Conservation (phyloP, 1,140 invertebrate species). For the Metopolophium dirhodum region DNA sequence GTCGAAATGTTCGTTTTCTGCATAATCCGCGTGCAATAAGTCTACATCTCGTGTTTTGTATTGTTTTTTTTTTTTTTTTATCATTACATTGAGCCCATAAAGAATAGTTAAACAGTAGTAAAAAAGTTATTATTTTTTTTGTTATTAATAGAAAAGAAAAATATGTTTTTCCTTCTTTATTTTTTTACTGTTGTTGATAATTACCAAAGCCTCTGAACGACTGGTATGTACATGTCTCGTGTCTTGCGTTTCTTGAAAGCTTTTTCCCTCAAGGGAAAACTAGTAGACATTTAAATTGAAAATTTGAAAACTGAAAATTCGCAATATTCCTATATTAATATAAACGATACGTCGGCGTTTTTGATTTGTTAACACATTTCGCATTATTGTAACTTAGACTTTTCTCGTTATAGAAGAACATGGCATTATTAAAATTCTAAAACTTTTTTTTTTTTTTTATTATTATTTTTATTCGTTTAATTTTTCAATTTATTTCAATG, state of each 20-base stretch:
- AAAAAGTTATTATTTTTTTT: neutral
- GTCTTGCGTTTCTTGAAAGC: neutral
- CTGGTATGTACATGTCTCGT: neutral
- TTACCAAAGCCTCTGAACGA: neutral
- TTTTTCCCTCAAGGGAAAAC: neutral
- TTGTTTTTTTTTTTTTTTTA: neutral
- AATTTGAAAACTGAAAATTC: neutral
- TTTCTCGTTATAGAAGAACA: neutral
- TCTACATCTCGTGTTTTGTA: neutral
- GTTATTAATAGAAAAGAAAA: neutral
- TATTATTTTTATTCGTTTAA: neutral
- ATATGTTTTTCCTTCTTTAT: neutral
- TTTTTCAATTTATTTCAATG: conserved; percentile 28
- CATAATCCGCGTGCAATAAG: neutral
- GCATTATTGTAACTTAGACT: neutral
- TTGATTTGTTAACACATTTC: neutral
- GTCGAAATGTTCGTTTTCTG: neutral
- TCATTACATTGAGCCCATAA: neutral
- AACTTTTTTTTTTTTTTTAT: neutral
- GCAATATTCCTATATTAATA: neutral
- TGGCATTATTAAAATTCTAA: neutral
- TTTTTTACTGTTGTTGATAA: neutral
- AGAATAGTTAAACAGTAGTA: neutral
- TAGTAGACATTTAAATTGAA: conserved; percentile 24
- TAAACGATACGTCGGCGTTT: neutral